Conservation (phyloP, 2,797 vertebrate species). For the Cyclopterus lumpus region DNA sequence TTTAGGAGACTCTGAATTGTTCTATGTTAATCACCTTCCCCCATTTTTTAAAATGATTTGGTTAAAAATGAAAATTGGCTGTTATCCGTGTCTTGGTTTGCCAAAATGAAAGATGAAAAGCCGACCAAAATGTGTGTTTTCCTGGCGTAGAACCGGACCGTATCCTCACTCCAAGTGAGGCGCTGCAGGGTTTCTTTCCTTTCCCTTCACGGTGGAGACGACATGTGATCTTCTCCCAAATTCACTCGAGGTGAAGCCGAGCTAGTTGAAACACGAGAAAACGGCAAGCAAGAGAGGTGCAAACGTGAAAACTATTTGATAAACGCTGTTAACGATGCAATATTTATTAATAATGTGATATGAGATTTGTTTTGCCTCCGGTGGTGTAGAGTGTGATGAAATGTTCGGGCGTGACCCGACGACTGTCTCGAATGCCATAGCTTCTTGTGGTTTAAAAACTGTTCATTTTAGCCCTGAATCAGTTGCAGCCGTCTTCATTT, state of each 20-base stretch:
- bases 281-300: background rate
- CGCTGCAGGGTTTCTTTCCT: background rate
- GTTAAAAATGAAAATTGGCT: background rate
- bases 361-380: background rate
- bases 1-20: background rate
- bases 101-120: background rate
- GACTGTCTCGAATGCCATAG: no score
- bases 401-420: no score
- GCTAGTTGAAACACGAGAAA: background rate
- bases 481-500: background rate
- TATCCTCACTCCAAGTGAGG: background rate
- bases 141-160: conserved; percentile 2
- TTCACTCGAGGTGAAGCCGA: background rate
- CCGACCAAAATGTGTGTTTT: background rate
- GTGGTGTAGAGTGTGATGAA: no score
- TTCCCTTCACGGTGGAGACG: background rate
- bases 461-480: background rate
- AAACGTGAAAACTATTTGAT: background rate
- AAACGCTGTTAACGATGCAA: background rate
- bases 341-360: background rate
- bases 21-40: background rate
- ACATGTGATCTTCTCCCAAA: conserved; percentile 5
- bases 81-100: background rate
- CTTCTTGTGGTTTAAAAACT: no score
- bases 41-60: background rate